Evolutionary conservation across 2,113 vertebrate genomes (phyloP), one percentile per base, ranked within the genome.

Genomic region (Thunnus maccoyii): DNA sequence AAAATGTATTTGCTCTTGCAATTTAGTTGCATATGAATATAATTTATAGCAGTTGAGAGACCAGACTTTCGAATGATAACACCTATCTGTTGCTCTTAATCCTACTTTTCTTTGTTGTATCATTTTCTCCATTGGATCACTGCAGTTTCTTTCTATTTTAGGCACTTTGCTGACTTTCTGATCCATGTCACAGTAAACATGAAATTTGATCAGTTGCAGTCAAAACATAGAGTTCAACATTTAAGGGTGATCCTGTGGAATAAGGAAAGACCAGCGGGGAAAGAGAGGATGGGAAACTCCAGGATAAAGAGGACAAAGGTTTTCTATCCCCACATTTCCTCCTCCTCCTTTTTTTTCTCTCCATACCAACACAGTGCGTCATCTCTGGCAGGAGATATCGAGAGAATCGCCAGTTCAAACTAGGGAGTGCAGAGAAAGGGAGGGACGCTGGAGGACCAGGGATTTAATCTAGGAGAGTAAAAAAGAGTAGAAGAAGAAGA

Each of bases 311-410:
- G 48, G 11, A 61, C 47, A 67, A 30, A 32, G 6, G 41, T 15
- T 62, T 36, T 25, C 25, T 46, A 27, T 56, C 17, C 12, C 32
- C 30, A 50, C 57, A 76, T 16, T n/a, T 71, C 60, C 66, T 72
- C 71, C 25, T 2, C 1, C 14, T 6, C 6, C 50, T 15, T 22
- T n/a, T 57, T 10, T 48, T 4, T 32, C 36, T 16, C 57, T 2
- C 3, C 71, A 86, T 91, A 55, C 56, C 72, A 58, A 36, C 66
- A 36, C 10, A 0, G 0, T 88, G 84, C 85, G 55, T 91, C 88
- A 85, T 65, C 36, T 3, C 51, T 7, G 64, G 67, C 63, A 57
- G 56, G 55, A 84, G 36, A 27, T 0, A 11, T 12, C 0, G 0
- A 30, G 9, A 66, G 7, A 2, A 27, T 10, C 16, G 3, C 54